These are phyloP conservation scores for Halictus ligatus DNA, from an alignment of 2,888 invertebrate species.

Conservation along the genomic window DNA sequence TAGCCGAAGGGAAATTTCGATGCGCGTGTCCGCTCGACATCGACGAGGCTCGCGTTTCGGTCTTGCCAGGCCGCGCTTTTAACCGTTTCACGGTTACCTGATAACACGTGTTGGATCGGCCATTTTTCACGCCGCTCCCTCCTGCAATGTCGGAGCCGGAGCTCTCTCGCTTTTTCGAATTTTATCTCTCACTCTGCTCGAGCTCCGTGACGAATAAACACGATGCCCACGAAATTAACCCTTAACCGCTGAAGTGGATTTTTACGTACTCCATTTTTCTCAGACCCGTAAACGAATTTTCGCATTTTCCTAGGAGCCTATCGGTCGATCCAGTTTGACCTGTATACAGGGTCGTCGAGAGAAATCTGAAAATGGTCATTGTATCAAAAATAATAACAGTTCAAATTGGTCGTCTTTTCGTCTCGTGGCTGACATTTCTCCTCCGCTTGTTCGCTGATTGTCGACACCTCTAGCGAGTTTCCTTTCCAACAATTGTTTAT, in stretches of 20 bases:
- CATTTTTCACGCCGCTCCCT: background rate
- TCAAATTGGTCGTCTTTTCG: too few relatives aligned
- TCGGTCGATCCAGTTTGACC: background rate
- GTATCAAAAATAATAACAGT: too few relatives aligned
- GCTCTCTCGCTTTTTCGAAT: background rate
- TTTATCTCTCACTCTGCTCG: background rate
- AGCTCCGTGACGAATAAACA: background rate
- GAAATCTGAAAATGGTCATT: too few relatives aligned
- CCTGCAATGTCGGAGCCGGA: background rate
- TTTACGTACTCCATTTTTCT: background rate
- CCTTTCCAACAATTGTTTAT: too few relatives aligned
- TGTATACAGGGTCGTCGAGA: too few relatives aligned
- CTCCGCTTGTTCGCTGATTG: too few relatives aligned
- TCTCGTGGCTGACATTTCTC: too few relatives aligned
- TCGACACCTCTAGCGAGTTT: too few relatives aligned
- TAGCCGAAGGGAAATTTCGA: conserved; percentile 46
- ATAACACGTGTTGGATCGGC: background rate
- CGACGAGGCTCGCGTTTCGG: background rate
- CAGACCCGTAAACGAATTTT: background rate
- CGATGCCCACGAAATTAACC: background rate
- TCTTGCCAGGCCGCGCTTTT: background rate
- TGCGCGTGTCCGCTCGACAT: conserved; percentile 4
- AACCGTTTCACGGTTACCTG: background rate
- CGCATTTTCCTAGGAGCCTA: background rate
- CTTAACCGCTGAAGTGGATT: background rate